Evolutionary conservation across 1,140 invertebrate genomes (phyloP).

Genomic region (Oreohelix idahoensis): DNA sequence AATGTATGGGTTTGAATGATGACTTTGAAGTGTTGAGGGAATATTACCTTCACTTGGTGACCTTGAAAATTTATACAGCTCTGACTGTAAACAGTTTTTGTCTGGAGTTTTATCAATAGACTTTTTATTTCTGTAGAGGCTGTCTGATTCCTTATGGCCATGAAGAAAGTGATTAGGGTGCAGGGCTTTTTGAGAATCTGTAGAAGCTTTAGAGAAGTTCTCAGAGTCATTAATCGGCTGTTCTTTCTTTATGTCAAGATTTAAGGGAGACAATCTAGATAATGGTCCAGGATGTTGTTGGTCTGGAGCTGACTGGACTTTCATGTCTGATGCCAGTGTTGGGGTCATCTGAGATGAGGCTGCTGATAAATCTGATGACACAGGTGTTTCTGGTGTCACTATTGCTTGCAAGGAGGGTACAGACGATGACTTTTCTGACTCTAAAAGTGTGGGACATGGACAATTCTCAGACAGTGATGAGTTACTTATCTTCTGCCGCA

Average conservation of each 20-base stretch:
- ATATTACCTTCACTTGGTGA: constrained; percentile 35
- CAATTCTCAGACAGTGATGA: not conserved
- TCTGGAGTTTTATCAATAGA: constrained; percentile 20
- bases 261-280: not conserved
- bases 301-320: not conserved
- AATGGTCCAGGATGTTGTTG: not conserved
- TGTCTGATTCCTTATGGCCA: not conserved
- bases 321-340: not conserved
- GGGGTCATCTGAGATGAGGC: not conserved
- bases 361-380: not conserved
- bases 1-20: constrained; percentile 24
- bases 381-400: not conserved
- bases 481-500: constrained; percentile 57
- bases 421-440: not conserved
- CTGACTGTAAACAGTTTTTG: not conserved
- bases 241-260: not conserved
- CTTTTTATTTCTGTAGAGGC: not conserved
- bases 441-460: not conserved
- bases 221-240: not conserved
- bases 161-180: not conserved
- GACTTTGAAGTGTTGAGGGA: constrained; percentile 40
- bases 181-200: not conserved
- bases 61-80: constrained; percentile 24
- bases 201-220: not conserved
- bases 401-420: not conserved